These are phyloP conservation scores for Heterodera schachtii DNA, from an alignment of 1,140 invertebrate species.

Conservation along the genomic window DNA sequence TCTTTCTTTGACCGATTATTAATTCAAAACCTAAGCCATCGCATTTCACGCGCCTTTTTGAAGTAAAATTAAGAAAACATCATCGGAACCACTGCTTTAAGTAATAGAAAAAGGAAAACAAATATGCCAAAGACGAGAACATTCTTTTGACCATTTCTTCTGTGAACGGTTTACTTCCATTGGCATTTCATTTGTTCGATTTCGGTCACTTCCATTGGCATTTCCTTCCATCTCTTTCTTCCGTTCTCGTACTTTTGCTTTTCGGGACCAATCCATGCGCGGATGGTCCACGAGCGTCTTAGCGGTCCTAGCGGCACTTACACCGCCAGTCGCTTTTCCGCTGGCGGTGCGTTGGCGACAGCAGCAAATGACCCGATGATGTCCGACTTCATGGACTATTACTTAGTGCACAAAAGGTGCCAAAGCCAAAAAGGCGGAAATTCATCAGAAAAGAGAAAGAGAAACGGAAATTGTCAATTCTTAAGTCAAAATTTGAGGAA, in stretches of 20 bases:
- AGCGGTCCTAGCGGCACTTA: not conserved
- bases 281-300: not conserved
- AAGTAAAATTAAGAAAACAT: too few relatives aligned
- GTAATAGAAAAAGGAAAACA: too few relatives aligned
- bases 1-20: too few relatives aligned
- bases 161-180: too few relatives aligned
- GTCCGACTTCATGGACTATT: conserved; percentile 33
- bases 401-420: conserved; percentile 30
- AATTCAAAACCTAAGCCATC: too few relatives aligned
- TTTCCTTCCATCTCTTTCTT: conserved; percentile 5
- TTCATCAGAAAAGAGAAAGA: not conserved
- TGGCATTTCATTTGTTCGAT: too few relatives aligned
- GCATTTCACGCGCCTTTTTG: too few relatives aligned
- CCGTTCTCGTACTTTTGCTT: not conserved
- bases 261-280: not conserved
- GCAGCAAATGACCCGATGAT: conserved; percentile 8
- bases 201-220: not conserved
- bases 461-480: not conserved
- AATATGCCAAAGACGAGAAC: too few relatives aligned
- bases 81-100: too few relatives aligned
- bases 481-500: too few relatives aligned
- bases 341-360: not conserved
- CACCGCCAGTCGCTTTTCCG: conserved; percentile 1
- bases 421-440: not conserved
- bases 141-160: too few relatives aligned